Conservation (phyloP, 2,797 vertebrate genomes). For the Leucoraja ocellata region DNA sequence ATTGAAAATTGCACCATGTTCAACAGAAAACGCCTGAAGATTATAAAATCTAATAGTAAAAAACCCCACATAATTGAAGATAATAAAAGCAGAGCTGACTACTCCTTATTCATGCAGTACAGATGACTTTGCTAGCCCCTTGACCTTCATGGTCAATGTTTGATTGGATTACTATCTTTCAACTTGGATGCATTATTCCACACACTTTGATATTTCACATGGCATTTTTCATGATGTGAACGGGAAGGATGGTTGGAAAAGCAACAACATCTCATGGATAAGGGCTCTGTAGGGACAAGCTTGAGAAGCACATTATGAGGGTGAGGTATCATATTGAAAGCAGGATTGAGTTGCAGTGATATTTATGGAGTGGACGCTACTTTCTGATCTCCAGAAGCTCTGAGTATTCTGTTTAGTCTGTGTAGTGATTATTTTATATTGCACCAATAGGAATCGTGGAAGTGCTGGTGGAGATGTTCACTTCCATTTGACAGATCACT, state of each 20-base stretch:
- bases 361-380: background rate
- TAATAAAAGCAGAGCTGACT: background rate
- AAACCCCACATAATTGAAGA: background rate
- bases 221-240: background rate
- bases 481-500: background rate
- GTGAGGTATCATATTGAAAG: background rate
- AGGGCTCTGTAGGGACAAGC: background rate
- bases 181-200: background rate
- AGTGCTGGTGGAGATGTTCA: background rate
- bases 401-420: background rate
- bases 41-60: background rate
- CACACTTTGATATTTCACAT: background rate
- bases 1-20: background rate
- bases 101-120: background rate
- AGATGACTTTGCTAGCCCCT: background rate
- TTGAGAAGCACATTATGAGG: background rate
- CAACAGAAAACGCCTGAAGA: background rate
- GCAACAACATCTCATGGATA: background rate
- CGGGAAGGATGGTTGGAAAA: background rate
- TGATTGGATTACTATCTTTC: constrained; percentile 10
- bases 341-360: background rate
- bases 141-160: background rate
- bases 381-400: background rate
- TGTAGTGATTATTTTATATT: background rate
- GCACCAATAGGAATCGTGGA: background rate